Evolutionary conservation across 2,113 vertebrate genomes (phyloP).

Genomic region (Galeopterus variegatus): DNA sequence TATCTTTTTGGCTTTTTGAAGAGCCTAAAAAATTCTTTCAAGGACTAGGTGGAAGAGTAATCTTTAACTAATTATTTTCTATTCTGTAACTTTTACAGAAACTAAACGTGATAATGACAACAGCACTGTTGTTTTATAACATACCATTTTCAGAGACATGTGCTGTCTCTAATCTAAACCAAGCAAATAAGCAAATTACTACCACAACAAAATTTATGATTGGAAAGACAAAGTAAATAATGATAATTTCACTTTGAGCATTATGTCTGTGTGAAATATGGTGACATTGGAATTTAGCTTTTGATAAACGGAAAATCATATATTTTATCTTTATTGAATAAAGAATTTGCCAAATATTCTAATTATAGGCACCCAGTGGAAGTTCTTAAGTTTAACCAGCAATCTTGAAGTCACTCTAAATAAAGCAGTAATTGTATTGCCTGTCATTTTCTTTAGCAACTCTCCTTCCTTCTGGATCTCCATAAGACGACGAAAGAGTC

Average conservation of each 20-base stretch:
- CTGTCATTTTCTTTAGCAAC: too few species aligned
- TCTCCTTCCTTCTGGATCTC: too few species aligned
- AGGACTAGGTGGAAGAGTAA: background rate
- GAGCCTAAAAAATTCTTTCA: background rate
- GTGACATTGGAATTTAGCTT: conserved; percentile 26
- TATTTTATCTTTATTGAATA: too few species aligned
- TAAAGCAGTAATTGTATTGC: too few species aligned
- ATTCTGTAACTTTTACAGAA: background rate
- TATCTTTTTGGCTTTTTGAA: conserved; percentile 21
- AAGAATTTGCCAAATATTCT: too few species aligned
- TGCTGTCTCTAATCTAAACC: conserved; percentile 33
- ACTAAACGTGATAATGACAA: conserved; percentile 11
- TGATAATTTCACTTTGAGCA: conserved; percentile 12
- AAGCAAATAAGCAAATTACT: conserved; percentile 38
- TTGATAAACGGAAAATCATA: conserved; percentile 37
- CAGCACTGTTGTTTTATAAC: background rate
- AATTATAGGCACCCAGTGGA: too few species aligned
- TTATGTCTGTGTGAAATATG: conserved; percentile 51
- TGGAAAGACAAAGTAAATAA: conserved; percentile 12
- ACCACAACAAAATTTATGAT: conserved; percentile 29
- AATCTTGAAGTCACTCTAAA: too few species aligned
- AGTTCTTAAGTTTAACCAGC: too few species aligned
- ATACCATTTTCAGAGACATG: conserved; percentile 4
- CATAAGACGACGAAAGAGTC: too few species aligned
- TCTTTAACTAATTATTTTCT: background rate